phyloP scores from a whole-genome alignment of 2,888 invertebrate species.

The Agonum fuliginosum region DNA sequence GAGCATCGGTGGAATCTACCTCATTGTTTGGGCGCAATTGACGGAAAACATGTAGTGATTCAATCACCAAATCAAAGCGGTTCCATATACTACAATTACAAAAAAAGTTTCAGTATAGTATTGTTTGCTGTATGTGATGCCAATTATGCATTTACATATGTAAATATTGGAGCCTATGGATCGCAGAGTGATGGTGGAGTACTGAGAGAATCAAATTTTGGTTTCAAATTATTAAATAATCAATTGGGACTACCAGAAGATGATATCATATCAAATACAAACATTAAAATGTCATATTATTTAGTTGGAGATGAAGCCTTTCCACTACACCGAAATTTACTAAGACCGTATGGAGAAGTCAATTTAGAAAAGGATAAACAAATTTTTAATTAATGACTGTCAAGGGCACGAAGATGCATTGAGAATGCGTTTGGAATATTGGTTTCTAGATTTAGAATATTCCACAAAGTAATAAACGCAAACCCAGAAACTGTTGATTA shows the following conservation, averaged over 20 bases:
- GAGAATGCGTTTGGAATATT: background rate
- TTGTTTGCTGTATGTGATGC: constrained; percentile 66
- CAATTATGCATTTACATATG: constrained; percentile 56
- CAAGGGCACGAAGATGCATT: too few relatives aligned
- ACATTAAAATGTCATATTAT: constrained; percentile 63
- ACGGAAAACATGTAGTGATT: constrained; percentile 5
- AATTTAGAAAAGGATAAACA: constrained; percentile 51
- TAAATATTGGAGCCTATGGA: constrained; percentile 66
- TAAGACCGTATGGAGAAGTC: constrained; percentile 62
- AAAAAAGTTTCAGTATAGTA: constrained; percentile 66
- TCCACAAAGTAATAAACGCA: background rate
- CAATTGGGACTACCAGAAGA: constrained; percentile 63
- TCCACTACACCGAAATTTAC: constrained; percentile 62
- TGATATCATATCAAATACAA: constrained; percentile 63
- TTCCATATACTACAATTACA: constrained; percentile 62
- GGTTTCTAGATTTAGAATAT: background rate
- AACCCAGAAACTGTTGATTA: background rate
- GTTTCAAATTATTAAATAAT: constrained; percentile 60
- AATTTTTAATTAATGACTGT: background rate
- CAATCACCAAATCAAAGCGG: background rate
- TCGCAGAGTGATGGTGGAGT: constrained; percentile 67
- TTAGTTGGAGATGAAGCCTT: constrained; percentile 67
- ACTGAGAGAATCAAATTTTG: constrained; percentile 61
- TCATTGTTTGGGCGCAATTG: constrained; percentile 61
- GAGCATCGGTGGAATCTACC: constrained; percentile 64